Conservation (phyloP, 1,140 invertebrate genomes). For the Psix sp. region DNA sequence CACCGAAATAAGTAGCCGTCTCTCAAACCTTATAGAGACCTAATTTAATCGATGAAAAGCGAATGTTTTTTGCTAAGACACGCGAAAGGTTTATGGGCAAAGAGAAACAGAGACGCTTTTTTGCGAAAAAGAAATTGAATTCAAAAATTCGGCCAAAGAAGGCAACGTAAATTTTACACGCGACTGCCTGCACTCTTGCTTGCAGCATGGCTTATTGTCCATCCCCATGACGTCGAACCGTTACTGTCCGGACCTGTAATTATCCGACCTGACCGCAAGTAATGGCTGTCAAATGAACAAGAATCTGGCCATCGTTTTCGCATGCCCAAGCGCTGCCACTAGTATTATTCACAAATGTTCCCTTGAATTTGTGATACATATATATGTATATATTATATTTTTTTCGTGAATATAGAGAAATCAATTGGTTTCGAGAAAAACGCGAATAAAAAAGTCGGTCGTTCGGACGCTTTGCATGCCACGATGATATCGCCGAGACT, state of each 20-base stretch:
- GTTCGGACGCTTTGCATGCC: conserved; percentile 41
- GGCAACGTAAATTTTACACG: conserved; percentile 12
- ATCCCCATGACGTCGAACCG: conserved; percentile 26
- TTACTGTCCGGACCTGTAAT: conserved; percentile 55
- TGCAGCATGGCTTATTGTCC: conserved; percentile 34
- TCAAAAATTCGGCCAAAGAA: conserved; percentile 5
- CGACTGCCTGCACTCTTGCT: conserved; percentile 30
- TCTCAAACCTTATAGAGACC: conserved; percentile 28
- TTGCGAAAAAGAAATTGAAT: conserved; percentile 34
- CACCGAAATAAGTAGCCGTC: conserved; percentile 3
- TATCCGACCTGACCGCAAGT: conserved; percentile 40
- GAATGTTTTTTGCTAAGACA: conserved; percentile 11
- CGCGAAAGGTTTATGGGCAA: conserved; percentile 16
- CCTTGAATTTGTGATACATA: too few relatives aligned
- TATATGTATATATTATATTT: too few relatives aligned
- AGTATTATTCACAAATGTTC: too few relatives aligned
- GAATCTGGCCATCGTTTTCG: conserved; percentile 22
- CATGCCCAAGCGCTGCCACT: too few relatives aligned
- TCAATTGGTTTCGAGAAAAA: conserved; percentile 31
- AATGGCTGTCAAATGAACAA: conserved; percentile 38
- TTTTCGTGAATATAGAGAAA: conserved; percentile 17
- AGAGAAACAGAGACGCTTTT: conserved; percentile 16
- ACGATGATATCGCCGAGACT: conserved; percentile 53
- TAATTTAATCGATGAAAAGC: conserved; percentile 30
- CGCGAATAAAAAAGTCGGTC: conserved; percentile 27